phyloP scores from a whole-genome alignment of 1,140 invertebrate species.

The Pteromalus puparum region DNA sequence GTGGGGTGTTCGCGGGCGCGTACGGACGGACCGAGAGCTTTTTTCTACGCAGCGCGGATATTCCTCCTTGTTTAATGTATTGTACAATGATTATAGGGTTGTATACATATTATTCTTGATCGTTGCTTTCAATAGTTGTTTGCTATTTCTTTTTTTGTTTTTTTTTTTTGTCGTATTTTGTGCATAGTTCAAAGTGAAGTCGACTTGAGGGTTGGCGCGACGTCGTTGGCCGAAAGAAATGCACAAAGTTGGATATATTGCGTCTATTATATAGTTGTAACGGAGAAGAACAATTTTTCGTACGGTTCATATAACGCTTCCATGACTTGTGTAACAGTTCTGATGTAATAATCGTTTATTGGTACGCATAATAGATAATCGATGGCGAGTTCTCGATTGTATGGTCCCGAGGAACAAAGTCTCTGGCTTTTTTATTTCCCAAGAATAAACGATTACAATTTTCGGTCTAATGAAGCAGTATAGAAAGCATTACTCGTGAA shows the following conservation, averaged over 20 bases:
- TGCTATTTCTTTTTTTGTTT: conserved; percentile 22
- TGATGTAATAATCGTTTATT: conserved; percentile 1
- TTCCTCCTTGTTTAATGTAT: conserved; percentile 24
- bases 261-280: neutral
- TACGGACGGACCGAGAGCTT: conserved; percentile 57
- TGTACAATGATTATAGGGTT: conserved; percentile 49
- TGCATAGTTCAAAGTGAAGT: conserved; percentile 41
- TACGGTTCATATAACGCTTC: neutral
- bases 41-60: conserved; percentile 51
- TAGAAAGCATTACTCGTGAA: neutral
- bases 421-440: neutral
- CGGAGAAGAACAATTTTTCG: conserved; percentile 18
- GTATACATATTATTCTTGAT: conserved; percentile 30
- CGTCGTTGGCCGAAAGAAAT: conserved; percentile 30
- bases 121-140: conserved; percentile 40
- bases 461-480: neutral
- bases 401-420: neutral
- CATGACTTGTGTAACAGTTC: neutral
- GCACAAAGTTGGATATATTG: conserved; percentile 30
- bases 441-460: conserved; percentile 17
- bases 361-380: neutral
- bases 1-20: conserved; percentile 47
- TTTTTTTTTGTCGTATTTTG: conserved; percentile 34
- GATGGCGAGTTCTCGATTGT: neutral
- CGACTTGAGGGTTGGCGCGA: neutral